Percentiles rank a stretch among this genome's conserved stretches.
Conservation (phyloP, 2,797 vertebrate genomes). For the Nyctibius grandis region DNA sequence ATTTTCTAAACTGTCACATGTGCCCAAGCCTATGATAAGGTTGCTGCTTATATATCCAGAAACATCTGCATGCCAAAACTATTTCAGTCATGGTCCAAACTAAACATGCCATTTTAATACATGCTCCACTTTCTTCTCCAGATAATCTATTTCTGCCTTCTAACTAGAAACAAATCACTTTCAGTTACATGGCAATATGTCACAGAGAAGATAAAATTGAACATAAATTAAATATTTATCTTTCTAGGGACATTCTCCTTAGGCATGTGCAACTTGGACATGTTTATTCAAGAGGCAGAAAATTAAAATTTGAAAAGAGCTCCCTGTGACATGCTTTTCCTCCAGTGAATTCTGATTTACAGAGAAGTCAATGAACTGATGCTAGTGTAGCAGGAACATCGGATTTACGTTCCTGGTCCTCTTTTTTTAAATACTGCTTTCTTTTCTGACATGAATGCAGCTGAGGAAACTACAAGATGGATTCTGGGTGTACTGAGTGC, state of each 20-base stretch:
- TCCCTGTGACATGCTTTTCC: not conserved
- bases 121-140: not conserved
- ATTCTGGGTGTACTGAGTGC: not conserved
- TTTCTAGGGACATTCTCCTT: not conserved
- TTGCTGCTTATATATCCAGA: not conserved
- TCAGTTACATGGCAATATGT: not conserved
- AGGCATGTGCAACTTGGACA: not conserved
- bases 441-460: not conserved
- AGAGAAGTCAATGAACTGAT: not conserved
- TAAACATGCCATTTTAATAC: not conserved
- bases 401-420: not conserved
- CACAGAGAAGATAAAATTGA: not conserved
- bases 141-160: not conserved
- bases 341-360: not conserved
- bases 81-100: not conserved
- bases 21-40: not conserved
- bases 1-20: not conserved
- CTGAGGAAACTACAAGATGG: not conserved
- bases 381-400: not conserved
- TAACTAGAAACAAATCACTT: not conserved
- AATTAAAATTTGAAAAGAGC: not conserved
- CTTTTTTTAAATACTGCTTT: not conserved
- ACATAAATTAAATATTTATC: not conserved
- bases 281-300: not conserved
- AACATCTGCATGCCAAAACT: not conserved